These are phyloP conservation scores for Tipula unca DNA, from an alignment of 2,888 invertebrate species.

Conservation along the genomic window DNA sequence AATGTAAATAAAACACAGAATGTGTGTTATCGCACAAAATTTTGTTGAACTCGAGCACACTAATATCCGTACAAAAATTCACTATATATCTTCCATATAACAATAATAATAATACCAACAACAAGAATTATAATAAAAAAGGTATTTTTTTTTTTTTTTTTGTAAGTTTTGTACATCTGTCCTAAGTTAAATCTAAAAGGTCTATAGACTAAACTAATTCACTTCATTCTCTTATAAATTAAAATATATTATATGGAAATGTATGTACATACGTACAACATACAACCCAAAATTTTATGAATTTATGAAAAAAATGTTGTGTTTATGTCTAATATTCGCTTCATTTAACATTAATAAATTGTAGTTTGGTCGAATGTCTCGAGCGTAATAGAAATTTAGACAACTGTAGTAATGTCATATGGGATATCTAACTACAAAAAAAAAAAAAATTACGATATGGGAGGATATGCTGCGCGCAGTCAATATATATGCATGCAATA, in stretches of 20 bases:
- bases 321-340: background rate
- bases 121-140: background rate
- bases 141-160: background rate
- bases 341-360: slow-evolving; percentile 8
- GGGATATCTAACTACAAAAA: background rate
- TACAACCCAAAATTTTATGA: background rate
- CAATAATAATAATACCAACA: background rate
- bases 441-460: too few species aligned
- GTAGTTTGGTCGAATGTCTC: background rate
- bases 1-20: background rate
- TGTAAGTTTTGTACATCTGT: slow-evolving; percentile 14
- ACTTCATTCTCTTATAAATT: background rate
- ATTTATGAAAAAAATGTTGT: background rate
- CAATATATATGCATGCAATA: background rate
- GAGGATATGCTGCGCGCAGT: background rate
- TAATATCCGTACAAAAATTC: background rate
- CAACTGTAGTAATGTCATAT: background rate
- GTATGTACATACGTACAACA: background rate
- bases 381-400: background rate
- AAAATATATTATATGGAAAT: background rate
- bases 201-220: slow-evolving; percentile 14
- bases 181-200: slow-evolving; percentile 14
- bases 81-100: background rate
- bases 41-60: background rate
- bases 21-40: background rate